Conservation (phyloP, 2,888 invertebrate genomes). For the Helicoverpa assulta region DNA sequence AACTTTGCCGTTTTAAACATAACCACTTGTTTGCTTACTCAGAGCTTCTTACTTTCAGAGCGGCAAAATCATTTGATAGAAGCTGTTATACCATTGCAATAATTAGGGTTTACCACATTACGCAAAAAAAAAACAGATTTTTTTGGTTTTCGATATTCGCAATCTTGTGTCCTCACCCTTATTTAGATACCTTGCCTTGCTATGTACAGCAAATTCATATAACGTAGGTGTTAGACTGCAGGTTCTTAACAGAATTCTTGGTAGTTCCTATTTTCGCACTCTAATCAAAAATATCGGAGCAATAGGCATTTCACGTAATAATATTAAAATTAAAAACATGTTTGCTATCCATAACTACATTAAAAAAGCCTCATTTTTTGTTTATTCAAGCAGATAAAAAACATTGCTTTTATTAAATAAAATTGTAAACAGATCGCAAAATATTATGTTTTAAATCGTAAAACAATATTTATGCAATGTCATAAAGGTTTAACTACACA, state of each 20-base stretch:
- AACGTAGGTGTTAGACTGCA: slow-evolving; percentile 53
- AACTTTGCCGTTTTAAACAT: no score
- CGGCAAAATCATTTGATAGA: no score
- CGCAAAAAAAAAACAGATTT: no score
- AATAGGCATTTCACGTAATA: slow-evolving; percentile 62
- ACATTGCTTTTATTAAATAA: slow-evolving; percentile 17
- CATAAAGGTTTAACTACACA: slow-evolving; percentile 11
- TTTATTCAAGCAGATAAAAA: slow-evolving; percentile 23
- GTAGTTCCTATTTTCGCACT: slow-evolving; percentile 77
- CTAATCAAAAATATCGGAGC: slow-evolving; percentile 54
- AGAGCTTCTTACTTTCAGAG: no score
- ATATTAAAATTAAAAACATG: slow-evolving; percentile 44
- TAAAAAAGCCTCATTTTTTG: slow-evolving; percentile 10
- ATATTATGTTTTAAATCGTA: not conserved
- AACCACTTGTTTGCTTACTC: no score
- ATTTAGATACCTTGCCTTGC: slow-evolving; percentile 69
- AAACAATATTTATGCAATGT: slow-evolving; percentile 3
- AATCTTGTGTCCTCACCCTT: slow-evolving; percentile 25
- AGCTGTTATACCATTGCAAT: no score
- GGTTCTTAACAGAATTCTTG: slow-evolving; percentile 56
- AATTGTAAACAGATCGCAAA: slow-evolving; percentile 7
- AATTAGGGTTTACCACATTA: no score
- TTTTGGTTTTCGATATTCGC: not conserved
- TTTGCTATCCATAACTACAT: slow-evolving; percentile 16
- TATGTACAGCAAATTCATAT: slow-evolving; percentile 52